Evolutionary conservation across 2,113 vertebrate genomes (phyloP).

Genomic region (Arizona elegans): DNA sequence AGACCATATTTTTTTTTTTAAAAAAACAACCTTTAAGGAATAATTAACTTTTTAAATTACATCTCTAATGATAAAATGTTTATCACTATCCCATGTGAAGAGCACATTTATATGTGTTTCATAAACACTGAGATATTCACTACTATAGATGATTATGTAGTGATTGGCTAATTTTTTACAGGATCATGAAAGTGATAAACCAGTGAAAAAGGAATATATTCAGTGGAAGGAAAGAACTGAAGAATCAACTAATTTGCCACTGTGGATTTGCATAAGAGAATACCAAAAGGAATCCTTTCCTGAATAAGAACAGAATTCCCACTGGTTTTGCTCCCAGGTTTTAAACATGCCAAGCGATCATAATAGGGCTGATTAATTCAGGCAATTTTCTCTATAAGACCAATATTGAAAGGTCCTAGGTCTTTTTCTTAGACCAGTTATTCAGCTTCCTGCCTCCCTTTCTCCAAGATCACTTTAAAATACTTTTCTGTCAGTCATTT

Average conservation of each 20-base stretch:
- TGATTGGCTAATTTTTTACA: neutral
- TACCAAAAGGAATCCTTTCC: neutral
- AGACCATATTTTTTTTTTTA: neutral
- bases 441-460: neutral
- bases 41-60: neutral
- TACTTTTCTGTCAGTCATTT: slow-evolving; percentile 29
- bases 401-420: neutral
- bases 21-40: neutral
- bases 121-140: neutral
- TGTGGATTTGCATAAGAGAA: neutral
- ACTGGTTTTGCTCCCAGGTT: neutral
- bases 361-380: neutral
- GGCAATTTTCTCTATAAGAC: neutral
- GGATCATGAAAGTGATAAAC: neutral
- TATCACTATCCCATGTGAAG: neutral
- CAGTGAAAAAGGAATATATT: neutral
- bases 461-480: neutral
- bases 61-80: neutral
- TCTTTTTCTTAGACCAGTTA: neutral
- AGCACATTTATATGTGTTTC: neutral
- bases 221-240: neutral
- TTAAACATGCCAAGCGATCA: neutral
- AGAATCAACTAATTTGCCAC: neutral
- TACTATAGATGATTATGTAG: neutral
- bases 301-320: neutral